Conservation (phyloP, 2,113 vertebrate genomes). For the Peromyscus maniculatus region DNA sequence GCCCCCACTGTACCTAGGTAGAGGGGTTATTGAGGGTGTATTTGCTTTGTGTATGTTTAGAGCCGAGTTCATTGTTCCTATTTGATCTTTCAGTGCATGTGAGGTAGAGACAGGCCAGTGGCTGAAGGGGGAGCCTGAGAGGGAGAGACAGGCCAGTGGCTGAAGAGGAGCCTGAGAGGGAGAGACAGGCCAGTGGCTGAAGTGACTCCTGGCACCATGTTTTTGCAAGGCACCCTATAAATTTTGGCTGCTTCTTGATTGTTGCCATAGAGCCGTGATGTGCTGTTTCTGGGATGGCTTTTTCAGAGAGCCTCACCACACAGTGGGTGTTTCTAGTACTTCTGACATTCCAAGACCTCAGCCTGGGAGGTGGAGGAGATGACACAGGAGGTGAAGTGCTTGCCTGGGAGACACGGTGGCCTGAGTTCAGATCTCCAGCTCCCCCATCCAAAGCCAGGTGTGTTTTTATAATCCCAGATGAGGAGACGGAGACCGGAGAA, state of each 20-base stretch:
- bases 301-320: neutral
- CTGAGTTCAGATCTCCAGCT: neutral
- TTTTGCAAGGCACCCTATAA: neutral
- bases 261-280: neutral
- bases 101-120: neutral
- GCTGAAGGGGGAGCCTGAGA: neutral
- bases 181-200: neutral
- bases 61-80: neutral
- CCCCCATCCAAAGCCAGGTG: neutral
- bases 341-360: neutral
- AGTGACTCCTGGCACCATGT: accelerated
- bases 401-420: neutral
- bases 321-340: neutral
- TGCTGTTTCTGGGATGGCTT: neutral
- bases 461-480: neutral
- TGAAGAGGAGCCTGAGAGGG: neutral
- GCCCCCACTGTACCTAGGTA: neutral
- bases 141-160: neutral
- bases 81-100: neutral
- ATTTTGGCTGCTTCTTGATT: neutral
- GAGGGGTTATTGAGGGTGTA: neutral
- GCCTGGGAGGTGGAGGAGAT: neutral
- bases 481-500: neutral
- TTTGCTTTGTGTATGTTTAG: neutral
- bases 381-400: neutral